These are phyloP conservation scores for Formica aserva DNA, from an alignment of 2,888 invertebrate genomes.

Conservation along the genomic window DNA sequence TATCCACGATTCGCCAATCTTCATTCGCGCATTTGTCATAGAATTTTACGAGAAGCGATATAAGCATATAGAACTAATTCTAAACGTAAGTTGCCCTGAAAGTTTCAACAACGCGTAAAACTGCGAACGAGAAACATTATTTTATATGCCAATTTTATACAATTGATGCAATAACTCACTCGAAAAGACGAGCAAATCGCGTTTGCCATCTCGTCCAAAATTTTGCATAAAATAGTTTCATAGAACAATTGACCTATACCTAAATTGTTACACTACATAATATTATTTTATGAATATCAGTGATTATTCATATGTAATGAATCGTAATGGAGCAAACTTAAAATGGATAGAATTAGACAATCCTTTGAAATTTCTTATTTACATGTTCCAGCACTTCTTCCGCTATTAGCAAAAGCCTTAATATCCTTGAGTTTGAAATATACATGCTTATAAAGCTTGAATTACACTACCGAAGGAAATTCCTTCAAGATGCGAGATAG, in stretches of 20 bases:
- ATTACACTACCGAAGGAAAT: not conserved
- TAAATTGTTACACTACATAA: not conserved
- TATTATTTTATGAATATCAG: not conserved
- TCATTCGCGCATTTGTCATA: not conserved
- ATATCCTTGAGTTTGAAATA: not conserved
- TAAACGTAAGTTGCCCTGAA: not conserved
- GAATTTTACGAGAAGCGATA: not conserved
- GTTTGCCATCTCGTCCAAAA: not conserved
- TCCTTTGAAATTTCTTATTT: not conserved
- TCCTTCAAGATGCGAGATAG: not conserved
- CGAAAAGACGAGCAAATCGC: not conserved
- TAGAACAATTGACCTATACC: not conserved
- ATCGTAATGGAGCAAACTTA: not conserved
- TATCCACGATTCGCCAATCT: slow-evolving; percentile 5
- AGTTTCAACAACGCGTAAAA: slow-evolving; percentile 18
- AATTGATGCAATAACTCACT: not conserved
- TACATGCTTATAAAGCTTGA: not conserved
- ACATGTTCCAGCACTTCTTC: not conserved
- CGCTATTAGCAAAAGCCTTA: not conserved
- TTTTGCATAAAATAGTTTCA: not conserved
- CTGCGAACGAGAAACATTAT: slow-evolving; percentile 1
- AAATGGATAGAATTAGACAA: not conserved
- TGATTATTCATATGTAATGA: not conserved
- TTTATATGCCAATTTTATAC: slow-evolving; percentile 3
- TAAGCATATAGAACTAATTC: not conserved